Conservation (phyloP, 2,113 vertebrate species). For the Notothenia coriiceps region DNA sequence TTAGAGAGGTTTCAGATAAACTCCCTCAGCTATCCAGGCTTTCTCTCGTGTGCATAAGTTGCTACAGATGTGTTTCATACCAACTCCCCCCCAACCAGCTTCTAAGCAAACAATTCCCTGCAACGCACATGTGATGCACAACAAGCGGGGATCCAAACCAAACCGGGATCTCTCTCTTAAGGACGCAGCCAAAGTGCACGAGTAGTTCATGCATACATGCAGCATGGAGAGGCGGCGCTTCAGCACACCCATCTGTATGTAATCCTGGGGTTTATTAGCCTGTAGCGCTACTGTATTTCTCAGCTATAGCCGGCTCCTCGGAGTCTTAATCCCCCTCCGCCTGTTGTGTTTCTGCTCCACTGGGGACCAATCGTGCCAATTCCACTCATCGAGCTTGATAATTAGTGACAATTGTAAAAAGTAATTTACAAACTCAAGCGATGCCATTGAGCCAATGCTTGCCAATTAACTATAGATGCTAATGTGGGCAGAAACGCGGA, state of each 20-base stretch:
- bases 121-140: slow-evolving; percentile 7
- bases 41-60: slow-evolving; percentile 1
- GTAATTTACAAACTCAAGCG: slow-evolving; percentile 80
- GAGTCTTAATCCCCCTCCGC: slow-evolving; percentile 75
- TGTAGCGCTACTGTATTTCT: slow-evolving; percentile 49
- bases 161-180: slow-evolving; percentile 21
- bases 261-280: slow-evolving; percentile 62
- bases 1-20: slow-evolving; percentile 1
- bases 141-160: not conserved
- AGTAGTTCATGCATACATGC: slow-evolving; percentile 53
- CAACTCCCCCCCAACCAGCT: not conserved
- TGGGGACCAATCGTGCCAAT: slow-evolving; percentile 78
- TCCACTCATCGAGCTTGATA: slow-evolving; percentile 83
- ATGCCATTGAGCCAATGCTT: slow-evolving; percentile 79
- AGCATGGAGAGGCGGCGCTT: slow-evolving; percentile 40
- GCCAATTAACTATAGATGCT: slow-evolving; percentile 81
- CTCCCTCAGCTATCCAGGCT: not conserved
- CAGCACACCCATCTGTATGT: slow-evolving; percentile 60
- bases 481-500: slow-evolving; percentile 78
- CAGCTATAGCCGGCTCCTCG: slow-evolving; percentile 57
- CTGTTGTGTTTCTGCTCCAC: slow-evolving; percentile 75
- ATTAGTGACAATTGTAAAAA: slow-evolving; percentile 84
- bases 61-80: not conserved
- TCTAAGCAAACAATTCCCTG: slow-evolving; percentile 10
- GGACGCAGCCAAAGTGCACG: slow-evolving; percentile 44